Evolutionary conservation across 2,797 vertebrate genomes (phyloP), one percentile per base, ranked within the genome.

Genomic region (Microctenopoma stevenorrisi): DNA sequence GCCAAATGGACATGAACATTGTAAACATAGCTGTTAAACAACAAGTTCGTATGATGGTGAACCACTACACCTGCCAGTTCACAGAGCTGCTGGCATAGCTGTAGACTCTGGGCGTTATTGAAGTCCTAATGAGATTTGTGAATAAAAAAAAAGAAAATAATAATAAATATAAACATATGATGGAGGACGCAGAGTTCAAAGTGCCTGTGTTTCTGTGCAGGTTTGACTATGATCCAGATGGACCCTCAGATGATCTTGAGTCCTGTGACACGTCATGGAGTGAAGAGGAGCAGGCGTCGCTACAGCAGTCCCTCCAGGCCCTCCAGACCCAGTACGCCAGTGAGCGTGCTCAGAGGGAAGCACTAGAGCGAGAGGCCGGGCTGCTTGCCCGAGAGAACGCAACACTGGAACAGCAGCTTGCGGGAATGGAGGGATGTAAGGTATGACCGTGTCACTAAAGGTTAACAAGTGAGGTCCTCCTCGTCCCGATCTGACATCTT

Each of bases 281-380:
- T 0, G 96, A 97, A 80, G 96, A 97, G 79, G 95, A 97, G 90
- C 95, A 94, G 25, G 91, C 89, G 38, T 94, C 91, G 0, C 81
- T 99, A 26, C 92, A 91, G 54, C 94, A 94, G 30, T 93, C 95
- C 0, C 89, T 97, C 53, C 88, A 83, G 0, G 52, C 89, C 52
- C 85, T 99, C 47, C 96, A 97, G 93, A 89, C 93, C 3, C 96
- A 97, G 76, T 95, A 98, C 33, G 92, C 86, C 44, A 18, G 85
- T 0, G 98, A 99, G 89, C 95, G 95, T 0, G 91, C 93, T 65
- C 94, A 86, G 43, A 89, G 96, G 46, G 86, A 91, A 28, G 88
- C 82, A 4, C 86, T 94, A 30, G 96, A 97, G 81, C 94, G 93
- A 0, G 96, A 96, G 28, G 95, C 93, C 0, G 91, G 90, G 56